phyloP scores from a whole-genome alignment of 1,140 invertebrate species.

The Aradophagus sp. region DNA sequence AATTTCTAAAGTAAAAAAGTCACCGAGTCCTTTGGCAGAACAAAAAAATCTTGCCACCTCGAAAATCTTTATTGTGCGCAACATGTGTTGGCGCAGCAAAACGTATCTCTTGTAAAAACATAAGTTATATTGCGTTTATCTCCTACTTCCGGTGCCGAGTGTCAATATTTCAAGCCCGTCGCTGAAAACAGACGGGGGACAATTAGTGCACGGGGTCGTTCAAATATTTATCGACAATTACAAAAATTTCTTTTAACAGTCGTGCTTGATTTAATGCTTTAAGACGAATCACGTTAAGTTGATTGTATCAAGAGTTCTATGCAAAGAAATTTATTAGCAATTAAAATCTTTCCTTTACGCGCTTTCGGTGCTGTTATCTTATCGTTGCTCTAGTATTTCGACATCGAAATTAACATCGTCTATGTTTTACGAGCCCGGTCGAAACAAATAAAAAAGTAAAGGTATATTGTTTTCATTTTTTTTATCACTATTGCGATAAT shows the following conservation, averaged over 20 bases:
- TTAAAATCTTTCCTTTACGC: too few relatives aligned
- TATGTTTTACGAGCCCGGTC: too few relatives aligned
- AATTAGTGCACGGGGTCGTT: conserved; percentile 13
- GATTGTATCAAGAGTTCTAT: too few relatives aligned
- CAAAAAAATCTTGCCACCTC: conserved; percentile 34
- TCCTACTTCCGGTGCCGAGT: conserved; percentile 39
- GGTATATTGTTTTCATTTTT: too few relatives aligned
- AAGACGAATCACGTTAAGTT: too few relatives aligned
- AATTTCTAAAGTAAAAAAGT: conserved; percentile 27
- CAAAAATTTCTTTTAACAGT: background rate
- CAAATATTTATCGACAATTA: conserved; percentile 34
- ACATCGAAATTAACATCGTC: too few relatives aligned
- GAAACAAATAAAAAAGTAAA: too few relatives aligned
- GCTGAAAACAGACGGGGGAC: conserved; percentile 17
- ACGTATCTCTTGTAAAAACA: conserved; percentile 35
- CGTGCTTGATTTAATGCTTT: conserved; percentile 5
- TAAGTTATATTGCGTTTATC: conserved; percentile 35
- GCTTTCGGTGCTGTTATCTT: too few relatives aligned
- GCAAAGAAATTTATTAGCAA: too few relatives aligned
- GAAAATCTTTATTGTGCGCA: conserved; percentile 36
- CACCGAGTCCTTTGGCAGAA: too few relatives aligned
- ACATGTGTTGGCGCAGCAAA: conserved; percentile 31
- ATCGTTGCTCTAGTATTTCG: too few relatives aligned
- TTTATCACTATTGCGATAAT: too few relatives aligned
- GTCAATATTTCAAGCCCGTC: conserved; percentile 30